Evolutionary conservation across 2,888 invertebrate genomes (phyloP), one percentile per base, ranked within the genome.

Genomic region (Belgica antarctica): DNA sequence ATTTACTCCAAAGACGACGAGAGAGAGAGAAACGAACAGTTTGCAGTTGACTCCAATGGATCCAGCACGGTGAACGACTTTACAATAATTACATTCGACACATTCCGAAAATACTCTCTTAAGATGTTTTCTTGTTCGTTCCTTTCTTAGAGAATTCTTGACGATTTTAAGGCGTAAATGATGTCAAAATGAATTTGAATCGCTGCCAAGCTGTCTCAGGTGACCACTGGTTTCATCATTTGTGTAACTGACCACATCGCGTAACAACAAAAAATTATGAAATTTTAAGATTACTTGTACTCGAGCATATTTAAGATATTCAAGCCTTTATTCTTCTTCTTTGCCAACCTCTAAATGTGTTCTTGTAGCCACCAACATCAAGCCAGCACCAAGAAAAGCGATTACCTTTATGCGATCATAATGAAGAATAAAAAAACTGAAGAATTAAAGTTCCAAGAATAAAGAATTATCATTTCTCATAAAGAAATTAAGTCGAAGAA

Each of bases 21-120:
- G 12, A 52, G 4, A 22, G 52, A 22, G 52, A 52, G 41, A 41
- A 15, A 34, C 34, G 7, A 12, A 34, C 7, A 34, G 34, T 8
- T 12, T 34, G 41, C 41, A 22, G 52, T 27, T n/a, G 59, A 59
- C 4, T 59, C 59, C 27, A n/a, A 52, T n/a, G 52, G 22, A 7
- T 8, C 12, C 17, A 19, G 25, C 27, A n/a, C 17, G 46, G 59
- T 19, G 1, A 59, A 27, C 8, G 24, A 17, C 22, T 27, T 12
- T 27, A 59, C 52, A 59, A 59, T 59, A 59, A 59, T 59, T 59
- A 59, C 59, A 17, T 59, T 59, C 59, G 59, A 59, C 59, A 59
- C 59, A 59, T 59, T 59, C 59, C 59, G n/a, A 59, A 59, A 59
- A 59, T 59, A 4, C 59, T 59, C 12, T 31, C 34, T 31, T 31